Evolutionary conservation across 2,113 vertebrate genomes (phyloP).

Genomic region (Serilophus lunatus): DNA sequence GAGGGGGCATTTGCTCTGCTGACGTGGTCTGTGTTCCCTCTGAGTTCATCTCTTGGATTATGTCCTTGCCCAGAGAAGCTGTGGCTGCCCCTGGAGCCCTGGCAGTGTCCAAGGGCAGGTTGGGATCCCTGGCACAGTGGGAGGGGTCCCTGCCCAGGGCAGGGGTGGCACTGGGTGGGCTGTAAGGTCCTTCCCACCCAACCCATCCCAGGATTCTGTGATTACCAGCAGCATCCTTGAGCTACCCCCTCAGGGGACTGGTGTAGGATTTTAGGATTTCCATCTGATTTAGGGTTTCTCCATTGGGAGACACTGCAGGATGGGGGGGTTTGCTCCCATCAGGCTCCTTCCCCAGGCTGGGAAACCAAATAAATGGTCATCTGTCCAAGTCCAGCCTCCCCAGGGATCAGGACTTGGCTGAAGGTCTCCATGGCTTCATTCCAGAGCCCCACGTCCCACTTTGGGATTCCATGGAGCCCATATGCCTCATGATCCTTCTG

Average conservation of each 20-base stretch:
- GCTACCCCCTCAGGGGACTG: not conserved
- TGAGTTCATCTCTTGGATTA: not conserved
- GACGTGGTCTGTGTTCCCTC: not conserved
- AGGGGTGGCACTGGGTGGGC: not conserved
- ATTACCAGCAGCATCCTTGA: not conserved
- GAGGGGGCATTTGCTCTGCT: not conserved
- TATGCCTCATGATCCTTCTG: not conserved
- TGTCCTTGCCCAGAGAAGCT: not conserved
- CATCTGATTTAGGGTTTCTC: not conserved
- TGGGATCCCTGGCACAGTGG: not conserved
- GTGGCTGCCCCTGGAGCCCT: not conserved
- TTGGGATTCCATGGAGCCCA: not conserved
- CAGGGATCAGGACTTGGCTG: not conserved
- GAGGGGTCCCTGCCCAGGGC: not conserved
- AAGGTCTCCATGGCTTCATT: not conserved
- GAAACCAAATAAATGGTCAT: not conserved
- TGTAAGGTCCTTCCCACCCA: not conserved
- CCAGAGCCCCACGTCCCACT: too few relatives aligned
- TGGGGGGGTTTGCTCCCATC: accelerated
- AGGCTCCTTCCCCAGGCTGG: not conserved
- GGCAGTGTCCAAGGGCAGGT: not conserved
- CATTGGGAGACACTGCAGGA: not conserved
- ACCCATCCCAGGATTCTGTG: not conserved
- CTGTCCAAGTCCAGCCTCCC: not conserved
- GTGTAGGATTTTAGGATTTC: not conserved